phyloP scores from a whole-genome alignment of 2,888 invertebrate genomes.

The Athalia rosae region DNA sequence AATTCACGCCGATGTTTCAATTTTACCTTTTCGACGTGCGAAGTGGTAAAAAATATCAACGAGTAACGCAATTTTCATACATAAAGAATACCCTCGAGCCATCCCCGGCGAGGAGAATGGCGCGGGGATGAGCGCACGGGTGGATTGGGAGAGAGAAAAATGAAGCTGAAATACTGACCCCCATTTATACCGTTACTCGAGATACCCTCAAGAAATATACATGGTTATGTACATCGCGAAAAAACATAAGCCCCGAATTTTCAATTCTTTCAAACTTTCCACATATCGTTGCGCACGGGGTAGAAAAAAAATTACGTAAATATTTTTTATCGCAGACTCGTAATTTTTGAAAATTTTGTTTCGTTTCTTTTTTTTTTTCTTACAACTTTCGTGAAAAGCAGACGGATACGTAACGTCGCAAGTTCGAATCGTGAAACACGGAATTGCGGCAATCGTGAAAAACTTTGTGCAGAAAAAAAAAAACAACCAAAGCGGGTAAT shows the following conservation, averaged over 20 bases:
- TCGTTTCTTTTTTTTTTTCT: background rate
- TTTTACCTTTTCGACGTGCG: conserved; percentile 10
- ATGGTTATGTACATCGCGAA: too few species aligned
- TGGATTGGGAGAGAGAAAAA: background rate
- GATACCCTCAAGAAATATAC: too few species aligned
- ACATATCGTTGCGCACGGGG: background rate
- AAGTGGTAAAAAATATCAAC: conserved; percentile 19
- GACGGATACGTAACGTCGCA: too few species aligned
- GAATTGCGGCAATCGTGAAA: conserved; percentile 3
- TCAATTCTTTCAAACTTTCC: too few species aligned
- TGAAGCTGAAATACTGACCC: background rate
- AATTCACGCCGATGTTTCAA: conserved; percentile 32
- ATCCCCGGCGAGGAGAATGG: too few species aligned
- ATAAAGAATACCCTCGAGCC: background rate
- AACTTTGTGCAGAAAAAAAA: conserved; percentile 19
- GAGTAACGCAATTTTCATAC: conserved; percentile 11
- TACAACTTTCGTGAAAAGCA: background rate
- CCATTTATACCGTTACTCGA: too few species aligned
- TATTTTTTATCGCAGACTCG: too few species aligned
- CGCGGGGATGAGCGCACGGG: too few species aligned
- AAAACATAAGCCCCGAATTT: too few species aligned
- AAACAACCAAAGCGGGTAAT: conserved; percentile 2
- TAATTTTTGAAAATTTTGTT: background rate
- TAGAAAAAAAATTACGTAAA: background rate
- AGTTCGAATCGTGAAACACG: background rate